phyloP scores from a whole-genome alignment of 2,113 vertebrate species.

The Alligator sinensis region DNA sequence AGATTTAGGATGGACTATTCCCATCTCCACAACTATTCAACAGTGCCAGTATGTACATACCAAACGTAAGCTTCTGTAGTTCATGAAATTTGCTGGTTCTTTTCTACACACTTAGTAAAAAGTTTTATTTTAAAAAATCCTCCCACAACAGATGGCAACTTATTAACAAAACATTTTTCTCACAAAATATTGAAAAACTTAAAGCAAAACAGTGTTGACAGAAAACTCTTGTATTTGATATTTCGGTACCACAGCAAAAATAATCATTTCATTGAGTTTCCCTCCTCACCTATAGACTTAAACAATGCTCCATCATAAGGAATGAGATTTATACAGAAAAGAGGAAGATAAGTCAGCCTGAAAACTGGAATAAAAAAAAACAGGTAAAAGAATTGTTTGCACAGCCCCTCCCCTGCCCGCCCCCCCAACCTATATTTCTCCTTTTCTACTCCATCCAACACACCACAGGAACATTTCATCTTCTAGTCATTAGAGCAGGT shows the following conservation, averaged over 20 bases:
- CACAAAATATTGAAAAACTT: no score
- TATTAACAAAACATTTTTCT: neutral
- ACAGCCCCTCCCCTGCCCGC: no score
- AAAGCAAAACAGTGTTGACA: no score
- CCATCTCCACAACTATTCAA: neutral
- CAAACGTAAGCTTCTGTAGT: neutral
- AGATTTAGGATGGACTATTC: neutral
- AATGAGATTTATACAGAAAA: neutral
- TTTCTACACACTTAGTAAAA: neutral
- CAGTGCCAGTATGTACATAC: neutral
- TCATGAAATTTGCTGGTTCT: neutral
- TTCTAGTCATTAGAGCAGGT: neutral
- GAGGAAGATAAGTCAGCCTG: neutral
- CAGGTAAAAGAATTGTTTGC: no score
- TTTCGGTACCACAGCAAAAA: no score
- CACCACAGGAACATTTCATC: neutral
- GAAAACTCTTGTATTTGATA: no score
- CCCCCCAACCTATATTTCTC: no score
- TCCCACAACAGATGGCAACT: neutral
- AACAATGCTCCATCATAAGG: neutral
- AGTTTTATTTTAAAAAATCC: neutral
- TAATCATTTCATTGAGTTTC: no score
- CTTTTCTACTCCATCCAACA: neutral
- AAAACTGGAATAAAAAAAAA: no score
- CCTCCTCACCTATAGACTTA: no score